These are phyloP conservation scores for Oreochromis niloticus DNA, from an alignment of 2,113 vertebrate species.

Conservation along the genomic window DNA sequence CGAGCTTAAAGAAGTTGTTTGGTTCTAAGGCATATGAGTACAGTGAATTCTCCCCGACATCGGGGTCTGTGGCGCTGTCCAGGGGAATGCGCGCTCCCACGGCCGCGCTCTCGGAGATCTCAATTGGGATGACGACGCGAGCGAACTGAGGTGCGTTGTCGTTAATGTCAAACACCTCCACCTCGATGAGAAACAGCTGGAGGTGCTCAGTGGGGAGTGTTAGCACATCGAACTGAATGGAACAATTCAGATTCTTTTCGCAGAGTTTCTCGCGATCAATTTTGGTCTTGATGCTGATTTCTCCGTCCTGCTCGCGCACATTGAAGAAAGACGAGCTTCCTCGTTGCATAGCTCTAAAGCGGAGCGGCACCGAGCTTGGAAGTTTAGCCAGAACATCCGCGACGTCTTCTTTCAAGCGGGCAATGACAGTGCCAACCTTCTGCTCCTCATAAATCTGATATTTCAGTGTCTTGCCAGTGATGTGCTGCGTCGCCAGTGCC, in stretches of 20 bases:
- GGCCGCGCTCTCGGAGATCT: constrained; percentile 91
- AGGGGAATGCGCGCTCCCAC: constrained; percentile 91
- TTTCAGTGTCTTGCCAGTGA: constrained; percentile 81
- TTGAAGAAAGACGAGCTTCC: constrained; percentile 80
- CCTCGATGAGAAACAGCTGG: constrained; percentile 93
- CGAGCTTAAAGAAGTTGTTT: constrained; percentile 87
- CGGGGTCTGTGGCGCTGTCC: constrained; percentile 93
- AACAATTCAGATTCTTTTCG: constrained; percentile 92
- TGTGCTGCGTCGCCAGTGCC: constrained; percentile 51
- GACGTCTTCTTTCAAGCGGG: constrained; percentile 86
- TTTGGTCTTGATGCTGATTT: constrained; percentile 88
- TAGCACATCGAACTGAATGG: constrained; percentile 95
- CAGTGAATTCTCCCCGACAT: constrained; percentile 92
- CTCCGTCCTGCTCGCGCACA: constrained; percentile 89
- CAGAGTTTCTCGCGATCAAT: constrained; percentile 98
- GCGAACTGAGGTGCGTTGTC: constrained; percentile 95
- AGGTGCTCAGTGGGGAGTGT: constrained; percentile 94
- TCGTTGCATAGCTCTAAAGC: constrained; percentile 91
- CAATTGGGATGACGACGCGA: constrained; percentile 86
- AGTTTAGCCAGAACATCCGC: constrained; percentile 84
- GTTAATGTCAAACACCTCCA: constrained; percentile 96
- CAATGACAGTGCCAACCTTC: constrained; percentile 86
- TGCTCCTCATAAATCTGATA: constrained; percentile 96
- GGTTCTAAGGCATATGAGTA: constrained; percentile 86
- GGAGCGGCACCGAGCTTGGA: constrained; percentile 81